Conservation (phyloP, 2,797 vertebrate species). For the Poeciliopsis presidionis region DNA sequence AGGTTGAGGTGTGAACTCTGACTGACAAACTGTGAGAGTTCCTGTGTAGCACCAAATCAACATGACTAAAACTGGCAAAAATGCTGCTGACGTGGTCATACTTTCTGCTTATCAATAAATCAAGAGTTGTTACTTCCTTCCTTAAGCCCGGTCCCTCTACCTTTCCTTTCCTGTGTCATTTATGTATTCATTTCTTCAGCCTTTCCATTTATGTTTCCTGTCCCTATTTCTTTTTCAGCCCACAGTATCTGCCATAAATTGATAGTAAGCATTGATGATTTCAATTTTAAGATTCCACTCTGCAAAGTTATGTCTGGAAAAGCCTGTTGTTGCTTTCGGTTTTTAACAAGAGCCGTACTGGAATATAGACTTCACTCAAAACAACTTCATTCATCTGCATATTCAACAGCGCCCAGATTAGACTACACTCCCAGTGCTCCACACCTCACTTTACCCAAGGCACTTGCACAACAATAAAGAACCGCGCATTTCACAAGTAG, state of each 20-base stretch:
- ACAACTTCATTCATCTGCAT: constrained; percentile 8
- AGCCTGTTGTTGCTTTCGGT: not conserved
- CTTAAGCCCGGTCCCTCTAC: not conserved
- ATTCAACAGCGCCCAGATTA: constrained; percentile 5
- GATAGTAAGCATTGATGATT: not conserved
- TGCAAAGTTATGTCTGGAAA: not conserved
- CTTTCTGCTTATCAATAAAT: not conserved
- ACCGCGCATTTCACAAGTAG: constrained; percentile 17
- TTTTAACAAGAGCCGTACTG: not conserved
- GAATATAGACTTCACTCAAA: constrained; percentile 13
- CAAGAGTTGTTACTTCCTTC: not conserved
- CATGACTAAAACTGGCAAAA: not conserved
- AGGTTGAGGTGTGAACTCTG: not conserved
- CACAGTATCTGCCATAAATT: not conserved
- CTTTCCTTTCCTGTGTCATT: not conserved
- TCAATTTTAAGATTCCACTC: not conserved
- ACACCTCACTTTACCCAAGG: not conserved
- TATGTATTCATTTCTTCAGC: not conserved
- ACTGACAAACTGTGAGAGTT: not conserved
- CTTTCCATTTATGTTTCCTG: not conserved
- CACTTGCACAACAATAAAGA: constrained; percentile 10
- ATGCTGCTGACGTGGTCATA: not conserved
- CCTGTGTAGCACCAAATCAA: not conserved
- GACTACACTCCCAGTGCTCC: not conserved
- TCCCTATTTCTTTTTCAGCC: not conserved